These are phyloP conservation scores for Bergia puertoricense DNA, from an alignment of 92 coral and sea anemone genomes.

Conservation along the genomic window DNA sequence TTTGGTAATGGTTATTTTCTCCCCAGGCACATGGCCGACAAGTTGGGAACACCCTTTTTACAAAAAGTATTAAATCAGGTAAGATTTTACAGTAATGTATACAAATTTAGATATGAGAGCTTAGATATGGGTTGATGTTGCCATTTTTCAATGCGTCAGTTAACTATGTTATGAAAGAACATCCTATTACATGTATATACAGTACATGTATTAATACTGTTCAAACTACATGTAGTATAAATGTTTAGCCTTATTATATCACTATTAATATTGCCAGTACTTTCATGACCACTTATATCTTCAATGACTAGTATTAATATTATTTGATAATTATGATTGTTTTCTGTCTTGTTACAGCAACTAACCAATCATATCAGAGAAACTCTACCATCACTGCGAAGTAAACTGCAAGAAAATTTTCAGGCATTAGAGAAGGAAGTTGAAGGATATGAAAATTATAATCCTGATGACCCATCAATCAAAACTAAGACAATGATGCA, in stretches of 20 bases:
- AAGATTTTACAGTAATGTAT: too few relatives aligned
- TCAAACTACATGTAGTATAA: too few relatives aligned
- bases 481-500: slow-evolving; percentile 97
- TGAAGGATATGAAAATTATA: slow-evolving; percentile 73
- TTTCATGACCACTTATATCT: too few relatives aligned
- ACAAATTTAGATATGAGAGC: too few relatives aligned
- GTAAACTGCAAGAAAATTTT: slow-evolving; percentile 81
- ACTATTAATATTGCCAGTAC: too few relatives aligned
- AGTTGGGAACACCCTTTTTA: slow-evolving; percentile 88
- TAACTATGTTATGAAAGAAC: too few relatives aligned
- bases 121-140: too few relatives aligned
- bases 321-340: neutral
- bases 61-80: slow-evolving; percentile 97
- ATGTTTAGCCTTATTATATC: too few relatives aligned
- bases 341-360: slow-evolving; percentile 62
- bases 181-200: too few relatives aligned
- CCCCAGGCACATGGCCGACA: slow-evolving; percentile 91
- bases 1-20: neutral
- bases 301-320: too few relatives aligned
- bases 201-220: too few relatives aligned
- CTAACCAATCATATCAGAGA: slow-evolving; percentile 95
- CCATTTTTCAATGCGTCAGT: too few relatives aligned
- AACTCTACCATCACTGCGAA: slow-evolving; percentile 84
- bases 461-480: slow-evolving; percentile 93
- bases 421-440: slow-evolving; percentile 91